Percentiles rank a stretch among this genome's conserved stretches.
Conservation (phyloP, 2,797 vertebrate genomes). For the Brachymystax lenok region DNA sequence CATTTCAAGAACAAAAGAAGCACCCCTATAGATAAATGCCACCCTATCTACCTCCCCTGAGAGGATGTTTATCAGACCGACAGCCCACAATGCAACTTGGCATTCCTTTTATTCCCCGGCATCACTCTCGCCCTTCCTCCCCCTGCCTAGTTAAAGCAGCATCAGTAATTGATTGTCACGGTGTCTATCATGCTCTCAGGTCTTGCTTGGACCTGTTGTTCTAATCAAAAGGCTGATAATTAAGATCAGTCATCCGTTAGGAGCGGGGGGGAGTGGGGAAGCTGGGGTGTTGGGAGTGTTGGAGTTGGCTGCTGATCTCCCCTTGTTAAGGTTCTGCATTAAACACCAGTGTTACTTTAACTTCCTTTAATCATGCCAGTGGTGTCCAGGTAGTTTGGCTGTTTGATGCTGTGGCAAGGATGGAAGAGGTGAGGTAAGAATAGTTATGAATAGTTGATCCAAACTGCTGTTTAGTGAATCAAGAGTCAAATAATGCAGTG, state of each 20-base stretch:
- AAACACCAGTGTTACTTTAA: slow-evolving; percentile 77
- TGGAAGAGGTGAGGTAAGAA: not conserved
- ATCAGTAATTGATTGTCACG: slow-evolving; percentile 82
- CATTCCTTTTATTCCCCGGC: not conserved
- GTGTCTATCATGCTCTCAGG: slow-evolving; percentile 79
- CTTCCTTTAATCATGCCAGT: slow-evolving; percentile 83
- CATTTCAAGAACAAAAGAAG: slow-evolving; percentile 57
- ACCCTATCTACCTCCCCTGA: slow-evolving; percentile 53
- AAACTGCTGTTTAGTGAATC: not conserved
- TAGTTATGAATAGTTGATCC: not conserved
- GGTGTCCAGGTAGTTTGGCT: slow-evolving; percentile 48
- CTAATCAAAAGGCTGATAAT: slow-evolving; percentile 86
- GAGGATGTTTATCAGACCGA: slow-evolving; percentile 55
- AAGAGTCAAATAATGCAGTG: not conserved
- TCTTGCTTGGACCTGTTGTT: slow-evolving; percentile 85
- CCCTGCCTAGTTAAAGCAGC: slow-evolving; percentile 58
- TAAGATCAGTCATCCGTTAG: slow-evolving; percentile 81
- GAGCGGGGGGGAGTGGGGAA: slow-evolving; percentile 63
- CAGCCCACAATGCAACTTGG: slow-evolving; percentile 50
- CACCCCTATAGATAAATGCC: slow-evolving; percentile 64
- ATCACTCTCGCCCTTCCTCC: not conserved
- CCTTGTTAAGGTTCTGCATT: not conserved
- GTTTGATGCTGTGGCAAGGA: not conserved
- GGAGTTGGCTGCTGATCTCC: not conserved
- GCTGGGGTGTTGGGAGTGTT: not conserved